Conservation (phyloP, 2,113 vertebrate species). For the Microtus ochrogaster region DNA sequence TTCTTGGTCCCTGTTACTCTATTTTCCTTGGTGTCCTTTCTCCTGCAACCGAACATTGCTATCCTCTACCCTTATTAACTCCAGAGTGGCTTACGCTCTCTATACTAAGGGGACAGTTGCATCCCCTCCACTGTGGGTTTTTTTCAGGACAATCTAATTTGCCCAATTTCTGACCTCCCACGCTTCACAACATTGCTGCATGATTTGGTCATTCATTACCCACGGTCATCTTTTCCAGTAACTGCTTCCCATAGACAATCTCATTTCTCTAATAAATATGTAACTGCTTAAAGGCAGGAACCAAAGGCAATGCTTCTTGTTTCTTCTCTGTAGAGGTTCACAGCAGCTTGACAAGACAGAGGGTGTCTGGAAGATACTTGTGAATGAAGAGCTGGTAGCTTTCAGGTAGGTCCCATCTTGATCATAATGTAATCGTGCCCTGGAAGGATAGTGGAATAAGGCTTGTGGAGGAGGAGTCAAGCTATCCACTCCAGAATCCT, state of each 20-base stretch:
- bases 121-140: neutral
- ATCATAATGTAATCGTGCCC: neutral
- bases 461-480: neutral
- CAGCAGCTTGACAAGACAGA: neutral
- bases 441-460: neutral
- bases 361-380: neutral
- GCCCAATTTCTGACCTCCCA: neutral
- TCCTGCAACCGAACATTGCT: neutral
- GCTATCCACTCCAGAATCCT: neutral
- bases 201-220: neutral
- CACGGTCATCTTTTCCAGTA: neutral
- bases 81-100: neutral
- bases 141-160: neutral
- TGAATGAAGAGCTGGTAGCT: neutral
- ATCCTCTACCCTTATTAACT: neutral
- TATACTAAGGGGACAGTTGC: neutral
- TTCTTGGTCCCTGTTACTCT: neutral
- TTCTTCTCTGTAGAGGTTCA: neutral
- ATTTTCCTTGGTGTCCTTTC: neutral
- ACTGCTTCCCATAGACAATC: neutral
- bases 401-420: neutral
- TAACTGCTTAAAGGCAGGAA: neutral
- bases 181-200: neutral
- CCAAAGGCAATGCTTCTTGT: neutral
- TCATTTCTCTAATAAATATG: conserved; percentile 19